Conservation (phyloP, 2,113 vertebrate species). For the Gasterosteus aculeatus region DNA sequence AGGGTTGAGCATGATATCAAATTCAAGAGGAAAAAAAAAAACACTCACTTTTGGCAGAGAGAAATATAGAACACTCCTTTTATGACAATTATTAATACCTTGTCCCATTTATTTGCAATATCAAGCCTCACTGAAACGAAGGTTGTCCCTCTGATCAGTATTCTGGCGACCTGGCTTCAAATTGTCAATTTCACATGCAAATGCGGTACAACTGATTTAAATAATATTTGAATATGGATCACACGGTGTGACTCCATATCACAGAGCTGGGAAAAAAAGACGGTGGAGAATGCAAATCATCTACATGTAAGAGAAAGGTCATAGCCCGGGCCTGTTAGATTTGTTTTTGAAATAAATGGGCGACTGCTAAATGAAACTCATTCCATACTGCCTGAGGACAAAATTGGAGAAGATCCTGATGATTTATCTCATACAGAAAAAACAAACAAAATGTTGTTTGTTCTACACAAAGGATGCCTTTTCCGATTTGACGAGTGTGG, state of each 20-base stretch:
- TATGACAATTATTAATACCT: conserved; percentile 67
- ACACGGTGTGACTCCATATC: conserved; percentile 76
- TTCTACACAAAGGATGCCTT: conserved; percentile 16
- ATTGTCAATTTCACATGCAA: conserved; percentile 84
- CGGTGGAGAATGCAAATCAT: conserved; percentile 73
- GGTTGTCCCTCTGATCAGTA: conserved; percentile 77
- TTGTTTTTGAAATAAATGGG: conserved; percentile 71
- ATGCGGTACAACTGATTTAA: conserved; percentile 78
- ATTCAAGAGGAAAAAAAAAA: conserved; percentile 41
- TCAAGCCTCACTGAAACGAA: conserved; percentile 63
- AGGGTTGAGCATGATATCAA: conserved; percentile 55
- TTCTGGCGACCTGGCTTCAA: conserved; percentile 78
- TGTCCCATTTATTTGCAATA: conserved; percentile 71
- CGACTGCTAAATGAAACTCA: conserved; percentile 65
- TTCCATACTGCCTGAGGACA: conserved; percentile 54
- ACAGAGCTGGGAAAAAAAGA: conserved; percentile 56
- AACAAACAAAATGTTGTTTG: conserved; percentile 52
- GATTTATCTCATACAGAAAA: conserved; percentile 60
- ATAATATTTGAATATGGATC: conserved; percentile 85
- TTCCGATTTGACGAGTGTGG: conserved; percentile 27
- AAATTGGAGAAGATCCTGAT: conserved; percentile 58
- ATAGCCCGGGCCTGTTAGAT: conserved; percentile 66
- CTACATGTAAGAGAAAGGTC: conserved; percentile 78
- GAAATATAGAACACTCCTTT: conserved; percentile 57
- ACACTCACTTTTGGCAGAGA: conserved; percentile 24